These are phyloP conservation scores for Brachyhypopomus occidentalis DNA, from an alignment of 2,113 vertebrate species.

Conservation along the genomic window DNA sequence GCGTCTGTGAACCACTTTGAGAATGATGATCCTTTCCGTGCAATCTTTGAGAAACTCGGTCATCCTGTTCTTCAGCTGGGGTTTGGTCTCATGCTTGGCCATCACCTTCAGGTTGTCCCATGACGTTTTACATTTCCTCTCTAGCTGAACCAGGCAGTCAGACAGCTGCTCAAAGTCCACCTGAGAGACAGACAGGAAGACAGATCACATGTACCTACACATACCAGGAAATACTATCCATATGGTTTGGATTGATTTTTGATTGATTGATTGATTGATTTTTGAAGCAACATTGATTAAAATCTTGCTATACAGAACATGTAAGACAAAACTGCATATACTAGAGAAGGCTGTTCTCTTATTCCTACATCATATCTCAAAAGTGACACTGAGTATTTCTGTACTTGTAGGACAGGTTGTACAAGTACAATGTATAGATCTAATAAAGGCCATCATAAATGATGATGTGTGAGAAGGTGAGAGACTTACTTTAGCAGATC, in stretches of 20 bases:
- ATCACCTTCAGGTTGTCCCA: conserved; percentile 91
- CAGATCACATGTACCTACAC: neutral
- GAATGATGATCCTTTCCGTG: conserved; percentile 82
- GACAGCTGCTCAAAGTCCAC: conserved; percentile 92
- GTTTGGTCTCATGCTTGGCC: conserved; percentile 86
- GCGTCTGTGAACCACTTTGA: conserved; percentile 90
- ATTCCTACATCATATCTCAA: neutral
- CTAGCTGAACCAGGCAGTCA: conserved; percentile 87
- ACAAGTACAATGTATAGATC: neutral
- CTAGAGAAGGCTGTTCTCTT: too few relatives aligned
- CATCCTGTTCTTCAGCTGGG: conserved; percentile 82
- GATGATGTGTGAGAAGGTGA: neutral
- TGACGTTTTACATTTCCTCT: conserved; percentile 83
- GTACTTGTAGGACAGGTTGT: neutral
- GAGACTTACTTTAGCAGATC: conserved; percentile 84
- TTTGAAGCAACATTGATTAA: too few relatives aligned
- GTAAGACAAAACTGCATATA: too few relatives aligned
- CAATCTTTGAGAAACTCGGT: conserved; percentile 90
- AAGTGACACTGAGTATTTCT: neutral
- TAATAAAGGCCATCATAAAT: neutral
- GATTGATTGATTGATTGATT: too few relatives aligned
- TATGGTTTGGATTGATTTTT: too few relatives aligned
- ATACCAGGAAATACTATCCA: too few relatives aligned
- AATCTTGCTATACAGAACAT: too few relatives aligned
- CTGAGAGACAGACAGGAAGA: conserved; percentile 64